Percentiles rank a stretch among this genome's conserved stretches.
Evolutionary conservation across 2,888 invertebrate genomes (phyloP).

Genomic region (Imbricaverruca yamaguchii): DNA sequence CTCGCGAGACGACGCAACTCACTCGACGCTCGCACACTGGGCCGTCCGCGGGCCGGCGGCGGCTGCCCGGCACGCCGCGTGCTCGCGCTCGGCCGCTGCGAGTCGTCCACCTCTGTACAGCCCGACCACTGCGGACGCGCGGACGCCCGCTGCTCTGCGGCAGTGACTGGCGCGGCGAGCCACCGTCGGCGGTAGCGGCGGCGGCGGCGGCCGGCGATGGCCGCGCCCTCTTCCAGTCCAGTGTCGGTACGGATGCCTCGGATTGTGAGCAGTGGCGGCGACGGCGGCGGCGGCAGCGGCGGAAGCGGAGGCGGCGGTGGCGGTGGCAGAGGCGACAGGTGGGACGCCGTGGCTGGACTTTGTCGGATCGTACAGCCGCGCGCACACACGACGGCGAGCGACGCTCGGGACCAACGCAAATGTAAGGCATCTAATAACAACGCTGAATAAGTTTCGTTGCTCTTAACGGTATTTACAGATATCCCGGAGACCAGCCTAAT

Average conservation of each 20-base stretch:
- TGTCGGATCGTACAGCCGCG: too few relatives aligned
- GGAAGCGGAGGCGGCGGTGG: neutral
- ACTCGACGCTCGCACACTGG: neutral
- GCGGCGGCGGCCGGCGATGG: neutral
- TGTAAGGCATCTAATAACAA: slow-evolving; percentile 17
- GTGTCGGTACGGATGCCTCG: neutral
- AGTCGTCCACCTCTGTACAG: neutral
- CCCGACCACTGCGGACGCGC: neutral
- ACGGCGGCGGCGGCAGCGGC: neutral
- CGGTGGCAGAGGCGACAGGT: too few relatives aligned
- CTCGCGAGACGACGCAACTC: neutral
- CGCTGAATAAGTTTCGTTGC: slow-evolving; percentile 19
- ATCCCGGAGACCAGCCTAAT: neutral
- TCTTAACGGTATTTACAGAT: slow-evolving; percentile 11
- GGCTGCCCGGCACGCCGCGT: neutral
- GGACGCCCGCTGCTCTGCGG: neutral
- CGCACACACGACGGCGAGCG: neutral
- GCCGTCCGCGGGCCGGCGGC: neutral
- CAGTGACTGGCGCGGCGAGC: neutral
- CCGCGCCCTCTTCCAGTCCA: neutral
- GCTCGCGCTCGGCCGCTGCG: too few relatives aligned
- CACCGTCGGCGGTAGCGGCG: neutral
- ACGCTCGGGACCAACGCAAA: slow-evolving; percentile 2
- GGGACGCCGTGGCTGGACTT: too few relatives aligned
- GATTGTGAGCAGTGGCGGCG: neutral